phyloP scores from a whole-genome alignment of 1,140 invertebrate species.

The Drosophila ironensis region DNA sequence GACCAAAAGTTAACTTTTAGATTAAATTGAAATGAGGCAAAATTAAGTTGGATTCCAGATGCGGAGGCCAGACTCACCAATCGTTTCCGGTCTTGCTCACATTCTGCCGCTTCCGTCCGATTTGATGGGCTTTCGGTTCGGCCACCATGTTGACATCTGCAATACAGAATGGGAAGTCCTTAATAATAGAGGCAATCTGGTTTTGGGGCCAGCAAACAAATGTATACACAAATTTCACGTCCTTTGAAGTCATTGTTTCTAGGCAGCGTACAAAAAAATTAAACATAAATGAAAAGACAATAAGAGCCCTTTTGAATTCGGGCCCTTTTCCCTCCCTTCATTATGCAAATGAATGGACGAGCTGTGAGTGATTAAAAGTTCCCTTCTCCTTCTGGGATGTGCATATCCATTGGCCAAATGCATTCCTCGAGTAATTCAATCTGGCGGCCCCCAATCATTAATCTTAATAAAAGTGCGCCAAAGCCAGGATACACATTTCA shows the following conservation, averaged over 20 bases:
- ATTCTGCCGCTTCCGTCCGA: conserved; percentile 90
- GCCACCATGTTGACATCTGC: conserved; percentile 88
- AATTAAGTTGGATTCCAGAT: background rate
- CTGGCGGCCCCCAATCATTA: conserved; percentile 58
- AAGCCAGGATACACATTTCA: conserved; percentile 29
- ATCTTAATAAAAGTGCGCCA: conserved; percentile 68
- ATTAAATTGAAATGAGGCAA: conserved; percentile 61
- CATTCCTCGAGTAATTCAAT: conserved; percentile 59
- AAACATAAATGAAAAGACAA: conserved; percentile 20
- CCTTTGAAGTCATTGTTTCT: conserved; percentile 54
- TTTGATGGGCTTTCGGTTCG: conserved; percentile 92
- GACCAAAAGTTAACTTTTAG: conserved; percentile 55
- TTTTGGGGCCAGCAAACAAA: conserved; percentile 30
- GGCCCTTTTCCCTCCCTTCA: conserved; percentile 46
- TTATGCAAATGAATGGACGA: conserved; percentile 63
- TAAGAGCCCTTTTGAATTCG: conserved; percentile 21
- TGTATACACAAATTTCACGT: conserved; percentile 19
- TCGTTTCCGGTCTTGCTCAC: conserved; percentile 91
- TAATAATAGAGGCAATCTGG: conserved; percentile 29
- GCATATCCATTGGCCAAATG: conserved; percentile 33
- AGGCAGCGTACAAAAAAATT: conserved; percentile 24
- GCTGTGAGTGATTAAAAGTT: conserved; percentile 57
- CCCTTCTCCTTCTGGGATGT: background rate
- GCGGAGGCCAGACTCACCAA: conserved; percentile 85
- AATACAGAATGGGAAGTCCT: conserved; percentile 23